phyloP scores from a whole-genome alignment of 2,797 vertebrate genomes.

The Aythya fuligula region DNA sequence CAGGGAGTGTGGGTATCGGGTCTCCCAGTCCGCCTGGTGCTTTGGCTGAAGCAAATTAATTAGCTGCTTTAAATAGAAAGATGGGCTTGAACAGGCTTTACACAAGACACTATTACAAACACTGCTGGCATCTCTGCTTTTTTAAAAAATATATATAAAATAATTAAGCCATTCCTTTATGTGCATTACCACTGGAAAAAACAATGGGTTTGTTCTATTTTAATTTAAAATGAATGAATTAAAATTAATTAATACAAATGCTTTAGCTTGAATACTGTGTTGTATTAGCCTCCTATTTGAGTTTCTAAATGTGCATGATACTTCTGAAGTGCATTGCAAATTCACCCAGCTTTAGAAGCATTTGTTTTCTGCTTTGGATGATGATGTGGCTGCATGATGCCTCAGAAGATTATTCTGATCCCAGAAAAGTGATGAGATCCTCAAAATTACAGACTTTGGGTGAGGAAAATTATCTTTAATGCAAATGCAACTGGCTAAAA shows the following conservation, averaged over 20 bases:
- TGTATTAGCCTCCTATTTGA: background rate
- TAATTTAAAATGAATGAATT: background rate
- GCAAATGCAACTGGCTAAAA: background rate
- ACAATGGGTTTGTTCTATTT: background rate
- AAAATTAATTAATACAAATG: constrained; percentile 25
- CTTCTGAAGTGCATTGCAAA: background rate
- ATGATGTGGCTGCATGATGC: too few species aligned
- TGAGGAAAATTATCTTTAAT: background rate
- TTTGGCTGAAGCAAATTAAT: rapidly evolving
- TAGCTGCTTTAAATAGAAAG: rapidly evolving
- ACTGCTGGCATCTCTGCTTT: background rate
- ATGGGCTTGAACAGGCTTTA: background rate
- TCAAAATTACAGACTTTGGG: background rate
- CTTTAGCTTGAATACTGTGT: background rate
- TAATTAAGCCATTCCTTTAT: background rate
- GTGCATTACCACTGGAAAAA: background rate
- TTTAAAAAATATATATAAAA: too few species aligned
- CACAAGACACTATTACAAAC: background rate
- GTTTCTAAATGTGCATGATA: background rate
- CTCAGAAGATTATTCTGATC: background rate
- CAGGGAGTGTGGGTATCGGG: rapidly evolving
- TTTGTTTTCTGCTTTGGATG: background rate
- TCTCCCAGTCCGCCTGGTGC: background rate
- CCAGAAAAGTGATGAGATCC: background rate
- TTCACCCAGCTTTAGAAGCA: rapidly evolving